Percentiles rank a stretch among this genome's conserved stretches.
Evolutionary conservation across 2,888 invertebrate genomes (phyloP).

Genomic region (Micoletzkya japonica): DNA sequence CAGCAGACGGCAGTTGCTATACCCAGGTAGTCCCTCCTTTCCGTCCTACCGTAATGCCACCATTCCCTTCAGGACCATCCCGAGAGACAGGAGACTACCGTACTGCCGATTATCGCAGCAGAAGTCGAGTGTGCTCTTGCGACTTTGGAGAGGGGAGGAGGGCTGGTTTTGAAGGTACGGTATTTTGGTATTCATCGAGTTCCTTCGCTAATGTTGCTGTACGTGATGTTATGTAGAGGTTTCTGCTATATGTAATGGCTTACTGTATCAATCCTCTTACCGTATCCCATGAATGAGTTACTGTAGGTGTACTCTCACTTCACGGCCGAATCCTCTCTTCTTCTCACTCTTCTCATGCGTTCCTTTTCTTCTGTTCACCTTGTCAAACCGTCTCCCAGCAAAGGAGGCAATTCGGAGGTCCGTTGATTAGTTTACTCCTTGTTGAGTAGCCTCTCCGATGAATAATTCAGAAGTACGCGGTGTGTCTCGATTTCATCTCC

Average conservation of each 20-base stretch:
- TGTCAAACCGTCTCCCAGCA: constrained; percentile 40
- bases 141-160: constrained; percentile 34
- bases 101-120: constrained; percentile 32
- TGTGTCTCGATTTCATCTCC: background rate
- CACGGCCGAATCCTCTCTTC: constrained; percentile 19
- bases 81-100: constrained; percentile 34
- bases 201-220: no score
- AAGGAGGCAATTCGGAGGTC: constrained; percentile 50
- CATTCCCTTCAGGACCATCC: constrained; percentile 38
- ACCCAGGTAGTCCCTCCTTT: constrained; percentile 25
- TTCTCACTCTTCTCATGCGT: constrained; percentile 30
- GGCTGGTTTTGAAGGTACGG: constrained; percentile 40
- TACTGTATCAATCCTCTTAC: background rate
- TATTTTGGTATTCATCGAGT: constrained; percentile 18
- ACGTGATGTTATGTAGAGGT: background rate
- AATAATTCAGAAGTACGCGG: background rate
- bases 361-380: constrained; percentile 33
- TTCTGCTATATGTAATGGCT: background rate
- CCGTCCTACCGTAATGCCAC: background rate
- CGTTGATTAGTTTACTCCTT: no score
- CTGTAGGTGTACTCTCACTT: constrained; percentile 28
- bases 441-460: no score
- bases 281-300: background rate
- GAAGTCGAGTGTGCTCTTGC: constrained; percentile 38
- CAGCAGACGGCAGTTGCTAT: constrained; percentile 48